Evolutionary conservation across 1,140 invertebrate genomes (phyloP), one percentile per base, ranked within the genome.

Genomic region (Polypedilum pembai): DNA sequence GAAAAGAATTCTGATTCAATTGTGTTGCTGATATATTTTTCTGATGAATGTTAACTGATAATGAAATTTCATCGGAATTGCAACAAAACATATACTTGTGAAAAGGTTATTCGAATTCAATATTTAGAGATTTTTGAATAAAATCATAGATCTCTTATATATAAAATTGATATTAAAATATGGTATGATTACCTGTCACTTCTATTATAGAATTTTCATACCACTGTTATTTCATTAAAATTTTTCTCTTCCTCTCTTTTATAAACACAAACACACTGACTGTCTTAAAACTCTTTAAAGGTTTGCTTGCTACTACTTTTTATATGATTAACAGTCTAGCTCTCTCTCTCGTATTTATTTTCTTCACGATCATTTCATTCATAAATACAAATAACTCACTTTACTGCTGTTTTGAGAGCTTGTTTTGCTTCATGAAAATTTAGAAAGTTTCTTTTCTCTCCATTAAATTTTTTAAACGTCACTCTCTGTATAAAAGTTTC

Each of bases 401-500:
- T 45, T 45, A 33, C 24, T 33, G 5, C 24, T 45, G 2, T 8
- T 45, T 56, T 56, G 45, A 56, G 45, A 56, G 45, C 45, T 69
- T 69, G 65, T 69, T 69, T 69, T 69, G 65, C 10, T 66, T 66
- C n/a, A 69, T 10, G 65, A 18, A 69, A 69, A 69, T 69, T 56
- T 69, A 69, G 65, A 69, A 69, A 69, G 65, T 69, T 69, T 69
- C 8, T 69, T 56, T 69, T 20, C 18, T 69, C 10, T 66, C 7
- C n/a, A n/a, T 20, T 66, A 66, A 1, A 66, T 17, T 33, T 33
- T 33, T 33, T 3, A 33, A 33, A 33, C 24, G 24, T 33, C 24
- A 33, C 24, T 33, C 24, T 3, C 24, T 33, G 5, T 33, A 33
- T 33, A 33, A 33, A 33, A 33, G 24, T 33, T 5, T 33, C 24